phyloP scores from a whole-genome alignment of 2,888 invertebrate species.

The Sialis lutaria region DNA sequence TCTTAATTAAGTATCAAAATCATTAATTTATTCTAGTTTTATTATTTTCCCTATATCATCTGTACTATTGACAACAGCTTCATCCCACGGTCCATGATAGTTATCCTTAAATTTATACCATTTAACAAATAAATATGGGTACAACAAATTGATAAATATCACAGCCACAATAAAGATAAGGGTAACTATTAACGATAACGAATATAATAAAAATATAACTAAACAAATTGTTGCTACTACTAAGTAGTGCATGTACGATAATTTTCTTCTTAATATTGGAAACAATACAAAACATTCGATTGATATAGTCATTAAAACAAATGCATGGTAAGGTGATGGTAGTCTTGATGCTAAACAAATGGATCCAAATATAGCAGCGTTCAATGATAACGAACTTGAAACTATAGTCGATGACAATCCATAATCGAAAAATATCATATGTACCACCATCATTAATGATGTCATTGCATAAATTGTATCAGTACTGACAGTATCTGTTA shows the following conservation, averaged over 20 bases:
- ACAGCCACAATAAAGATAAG: constrained; percentile 41
- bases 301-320: constrained; percentile 75
- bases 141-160: constrained; percentile 48
- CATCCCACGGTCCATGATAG: constrained; percentile 97
- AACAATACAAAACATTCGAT: constrained; percentile 78
- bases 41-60: constrained; percentile 25
- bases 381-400: constrained; percentile 80
- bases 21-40: background rate
- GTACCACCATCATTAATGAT: constrained; percentile 68
- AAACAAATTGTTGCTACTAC: constrained; percentile 31
- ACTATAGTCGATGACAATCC: constrained; percentile 75
- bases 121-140: constrained; percentile 56
- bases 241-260: constrained; percentile 38
- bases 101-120: constrained; percentile 74
- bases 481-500: constrained; percentile 92
- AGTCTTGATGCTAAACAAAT: constrained; percentile 88
- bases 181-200: constrained; percentile 36
- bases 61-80: constrained; percentile 60
- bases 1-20: too few relatives aligned
- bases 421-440: constrained; percentile 87
- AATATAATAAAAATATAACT: constrained; percentile 29
- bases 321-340: constrained; percentile 70
- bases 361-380: constrained; percentile 88
- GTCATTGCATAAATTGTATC: constrained; percentile 94
- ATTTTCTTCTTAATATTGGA: constrained; percentile 55